Conservation (phyloP, 1,140 invertebrate species). For the Brevipalpus yothersi region DNA sequence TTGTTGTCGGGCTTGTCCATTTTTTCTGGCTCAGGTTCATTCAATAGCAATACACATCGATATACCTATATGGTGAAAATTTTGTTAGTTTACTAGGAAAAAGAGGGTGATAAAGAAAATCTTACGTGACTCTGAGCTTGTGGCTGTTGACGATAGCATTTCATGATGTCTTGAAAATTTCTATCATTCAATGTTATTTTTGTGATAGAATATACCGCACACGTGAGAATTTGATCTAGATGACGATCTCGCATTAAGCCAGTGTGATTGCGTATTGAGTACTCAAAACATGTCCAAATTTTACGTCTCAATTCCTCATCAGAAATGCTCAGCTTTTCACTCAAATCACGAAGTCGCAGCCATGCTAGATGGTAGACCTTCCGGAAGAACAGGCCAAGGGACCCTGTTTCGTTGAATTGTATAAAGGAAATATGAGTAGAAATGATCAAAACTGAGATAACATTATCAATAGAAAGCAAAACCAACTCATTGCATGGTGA, state of each 20-base stretch:
- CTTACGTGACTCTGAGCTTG: slow-evolving; percentile 42
- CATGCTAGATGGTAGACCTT: slow-evolving; percentile 69
- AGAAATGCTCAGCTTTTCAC: slow-evolving; percentile 42
- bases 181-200: slow-evolving; percentile 41
- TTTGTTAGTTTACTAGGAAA: not conserved
- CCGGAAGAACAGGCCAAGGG: slow-evolving; percentile 39
- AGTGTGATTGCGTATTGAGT: slow-evolving; percentile 56
- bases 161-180: slow-evolving; percentile 78
- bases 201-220: slow-evolving; percentile 82
- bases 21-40: slow-evolving; percentile 15
- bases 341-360: slow-evolving; percentile 67
- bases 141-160: slow-evolving; percentile 66
- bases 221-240: slow-evolving; percentile 96
- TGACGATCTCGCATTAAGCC: slow-evolving; percentile 70
- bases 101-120: not conserved
- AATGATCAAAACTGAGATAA: no score
- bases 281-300: slow-evolving; percentile 91
- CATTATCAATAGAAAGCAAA: slow-evolving; percentile 2
- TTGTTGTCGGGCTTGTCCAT: not conserved
- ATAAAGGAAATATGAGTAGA: no score
- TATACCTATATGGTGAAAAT: not conserved
- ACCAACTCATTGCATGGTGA: no score
- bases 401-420: slow-evolving; percentile 26
- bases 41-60: not conserved
- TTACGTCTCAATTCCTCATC: slow-evolving; percentile 52